Conservation (phyloP, 2,888 invertebrate genomes). For the Bellardia bayeri region DNA sequence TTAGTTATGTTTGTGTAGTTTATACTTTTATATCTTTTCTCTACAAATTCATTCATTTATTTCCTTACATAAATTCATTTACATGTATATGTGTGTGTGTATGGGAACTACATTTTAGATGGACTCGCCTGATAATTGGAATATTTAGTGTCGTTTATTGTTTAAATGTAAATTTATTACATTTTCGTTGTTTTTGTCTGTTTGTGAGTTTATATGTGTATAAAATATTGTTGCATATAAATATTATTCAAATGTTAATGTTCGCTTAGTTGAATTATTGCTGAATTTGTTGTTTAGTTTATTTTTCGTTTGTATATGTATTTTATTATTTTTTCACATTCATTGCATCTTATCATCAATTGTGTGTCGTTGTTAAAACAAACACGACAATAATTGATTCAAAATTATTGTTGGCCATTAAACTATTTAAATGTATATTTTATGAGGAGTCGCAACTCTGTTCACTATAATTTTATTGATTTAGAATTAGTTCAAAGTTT, state of each 20-base stretch:
- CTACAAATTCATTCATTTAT: not conserved
- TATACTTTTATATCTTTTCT: slow-evolving; percentile 8
- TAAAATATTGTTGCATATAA: slow-evolving; percentile 1
- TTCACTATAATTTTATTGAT: too few relatives aligned
- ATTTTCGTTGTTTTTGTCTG: not conserved
- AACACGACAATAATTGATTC: slow-evolving; percentile 8
- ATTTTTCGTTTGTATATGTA: not conserved
- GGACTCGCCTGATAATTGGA: slow-evolving; percentile 33
- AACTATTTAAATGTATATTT: not conserved
- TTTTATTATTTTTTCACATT: not conserved
- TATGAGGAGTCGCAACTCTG: not conserved
- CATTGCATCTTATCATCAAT: not conserved
- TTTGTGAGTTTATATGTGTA: not conserved
- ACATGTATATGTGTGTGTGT: not conserved
- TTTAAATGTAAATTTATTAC: slow-evolving; percentile 46
- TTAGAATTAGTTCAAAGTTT: too few relatives aligned
- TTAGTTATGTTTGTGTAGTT: slow-evolving; percentile 4
- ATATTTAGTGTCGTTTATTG: slow-evolving; percentile 51
- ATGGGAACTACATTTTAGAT: slow-evolving; percentile 16
- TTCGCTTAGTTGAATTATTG: slow-evolving; percentile 23
- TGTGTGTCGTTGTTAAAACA: not conserved
- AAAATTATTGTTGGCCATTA: not conserved
- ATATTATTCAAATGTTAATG: slow-evolving; percentile 32
- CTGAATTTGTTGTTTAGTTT: slow-evolving; percentile 23
- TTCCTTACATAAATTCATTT: not conserved